Evolutionary conservation across 2,888 invertebrate species (phyloP), one percentile per base, ranked within the genome.

Genomic region (Apamea sordens): DNA sequence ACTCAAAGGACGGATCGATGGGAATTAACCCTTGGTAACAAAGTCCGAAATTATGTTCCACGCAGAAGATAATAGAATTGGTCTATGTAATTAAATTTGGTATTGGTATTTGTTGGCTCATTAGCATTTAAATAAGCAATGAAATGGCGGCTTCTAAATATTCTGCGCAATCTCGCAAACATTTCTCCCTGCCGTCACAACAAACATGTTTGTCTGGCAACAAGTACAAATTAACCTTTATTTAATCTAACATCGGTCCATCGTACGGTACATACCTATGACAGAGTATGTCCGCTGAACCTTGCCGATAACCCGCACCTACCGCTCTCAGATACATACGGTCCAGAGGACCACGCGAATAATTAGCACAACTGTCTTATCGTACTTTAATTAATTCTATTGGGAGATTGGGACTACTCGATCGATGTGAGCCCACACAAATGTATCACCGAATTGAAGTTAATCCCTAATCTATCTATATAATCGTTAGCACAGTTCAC

Each of bases 341-440:
- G 79, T 74, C 82, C 75, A 73, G 76, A 83, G 83, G 81, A 79
- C 89, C 87, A 86, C 81, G 80, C 84, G 90, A 94, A 94, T 95
- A 95, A 96, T 96, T 95, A 95, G 94, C 93, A 89, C 92, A 90
- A 81, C 82, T 80, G 89, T 91, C 92, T 95, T 95, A 95, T 95
- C 95, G 91, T 83, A 80, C 80, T 87, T 92, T 94, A 95, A 95
- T 96, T 95, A 94, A 95, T 95, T 95, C 92, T 88, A 90, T 88
- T 80, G 82, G 86, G 82, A 84, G 86, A 90, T 88, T 83, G 84
- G 86, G 82, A 84, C 75, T 73, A 53, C 56, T 47, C 82, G 84
- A 90, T 88, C 78, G 73, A 80, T 64, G 68, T 28, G 50, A 73
- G 70, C 63, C 69, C 77, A 56, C 50, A 73, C 77, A 67, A 80